phyloP scores from a whole-genome alignment of 2,797 vertebrate species.

The Muscicapa striata region DNA sequence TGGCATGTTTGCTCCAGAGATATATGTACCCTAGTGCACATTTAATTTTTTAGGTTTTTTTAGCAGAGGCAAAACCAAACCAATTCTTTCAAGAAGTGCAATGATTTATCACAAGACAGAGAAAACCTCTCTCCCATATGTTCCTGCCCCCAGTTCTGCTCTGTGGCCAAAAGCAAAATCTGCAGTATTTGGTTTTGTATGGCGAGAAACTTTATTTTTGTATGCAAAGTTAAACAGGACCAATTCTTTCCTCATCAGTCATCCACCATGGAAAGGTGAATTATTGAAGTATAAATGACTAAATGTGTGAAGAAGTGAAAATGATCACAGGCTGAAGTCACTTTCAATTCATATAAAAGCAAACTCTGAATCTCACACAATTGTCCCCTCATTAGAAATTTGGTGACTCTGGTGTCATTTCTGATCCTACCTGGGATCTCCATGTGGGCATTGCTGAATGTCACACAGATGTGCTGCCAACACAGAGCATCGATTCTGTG shows the following conservation, averaged over 20 bases:
- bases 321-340: not conserved
- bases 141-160: not conserved
- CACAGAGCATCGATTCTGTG: accelerated
- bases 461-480: not conserved
- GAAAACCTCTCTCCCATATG: not conserved
- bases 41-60: not conserved
- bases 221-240: not conserved
- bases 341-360: not conserved
- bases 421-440: not conserved
- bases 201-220: not conserved
- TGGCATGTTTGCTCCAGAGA: not conserved
- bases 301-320: not conserved
- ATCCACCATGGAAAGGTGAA: not conserved
- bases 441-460: not conserved
- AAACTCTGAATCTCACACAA: not conserved
- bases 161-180: not conserved
- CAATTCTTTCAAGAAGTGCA: not conserved
- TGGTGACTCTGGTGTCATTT: not conserved
- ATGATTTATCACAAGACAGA: not conserved
- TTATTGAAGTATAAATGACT: not conserved
- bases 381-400: not conserved
- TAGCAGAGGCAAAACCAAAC: not conserved
- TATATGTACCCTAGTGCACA: accelerated
- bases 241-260: not conserved
- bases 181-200: not conserved